Evolutionary conservation across 2,888 invertebrate species (phyloP), one percentile per base, ranked within the genome.

Genomic region (Bombyx huttoni): DNA sequence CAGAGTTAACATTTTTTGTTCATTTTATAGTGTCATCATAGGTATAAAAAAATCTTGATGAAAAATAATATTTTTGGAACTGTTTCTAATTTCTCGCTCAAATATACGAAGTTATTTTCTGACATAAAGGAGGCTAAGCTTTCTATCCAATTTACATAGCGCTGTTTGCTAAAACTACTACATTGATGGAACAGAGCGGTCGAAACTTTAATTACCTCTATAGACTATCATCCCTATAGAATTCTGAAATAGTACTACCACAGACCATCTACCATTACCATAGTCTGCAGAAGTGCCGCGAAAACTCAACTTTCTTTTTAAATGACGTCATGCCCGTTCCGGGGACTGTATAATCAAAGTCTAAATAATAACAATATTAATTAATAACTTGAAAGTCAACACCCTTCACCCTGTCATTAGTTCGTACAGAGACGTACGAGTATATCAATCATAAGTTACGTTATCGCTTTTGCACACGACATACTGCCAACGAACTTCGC

Each of bases 341-440:
- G 13, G 56, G 57, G 63, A 72, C 65, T 66, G 59, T 72, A 68
- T 76, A 73, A 75, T 74, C 67, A 68, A 63, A 58, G 69, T 72
- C 74, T 71, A 76, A 85, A 84, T 83, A 84, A 82, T 80, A 82
- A 78, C 76, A 74, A 75, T 80, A 84, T 84, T 86, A 87, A 87
- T 87, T 87, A 87, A 81, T 85, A 83, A 85, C 83, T 82, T 75
- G 75, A 78, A 84, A 87, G 85, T 86, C 83, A 87, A 85, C 85
- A 82, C 70, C 74, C 75, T 79, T 79, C 77, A 73, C 79, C 82
- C 83, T 81, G 82, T 85, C 87, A 85, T 84, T 83, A 84, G 82
- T 83, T 81, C 71, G 73, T 78, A 75, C 75, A 71, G 77, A 80
- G 84, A 77, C 76, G 75, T 78, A 73, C 70, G 78, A 79, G 82